A percentile compares a stretch with the other conserved stretches of the same genome.
These are phyloP conservation scores for Epizoanthus stellaris DNA, from an alignment of 92 coral and sea anemone species.

Conservation along the genomic window DNA sequence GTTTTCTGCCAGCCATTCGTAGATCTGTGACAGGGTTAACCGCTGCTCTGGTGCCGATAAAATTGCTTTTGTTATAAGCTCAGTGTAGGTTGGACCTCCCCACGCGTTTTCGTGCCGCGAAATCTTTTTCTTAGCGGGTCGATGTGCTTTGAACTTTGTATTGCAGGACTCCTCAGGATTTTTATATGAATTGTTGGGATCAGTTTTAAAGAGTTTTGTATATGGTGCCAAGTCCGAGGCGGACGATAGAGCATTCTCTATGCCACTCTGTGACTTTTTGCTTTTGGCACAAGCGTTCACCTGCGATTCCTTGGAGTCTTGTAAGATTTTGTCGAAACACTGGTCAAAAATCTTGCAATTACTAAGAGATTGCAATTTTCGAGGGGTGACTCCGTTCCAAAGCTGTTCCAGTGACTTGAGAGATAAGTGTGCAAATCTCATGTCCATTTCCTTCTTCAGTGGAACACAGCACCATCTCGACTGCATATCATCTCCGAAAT, in stretches of 20 bases:
- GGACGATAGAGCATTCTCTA: not conserved
- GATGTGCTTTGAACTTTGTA: slow-evolving; percentile 19
- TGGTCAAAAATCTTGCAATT: slow-evolving; percentile 35
- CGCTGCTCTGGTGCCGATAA: slow-evolving; percentile 43
- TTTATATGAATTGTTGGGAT: not conserved
- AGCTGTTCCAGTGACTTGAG: slow-evolving; percentile 12
- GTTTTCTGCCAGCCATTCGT: slow-evolving; percentile 47
- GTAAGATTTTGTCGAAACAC: slow-evolving; percentile 32
- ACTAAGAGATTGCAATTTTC: slow-evolving; percentile 10
- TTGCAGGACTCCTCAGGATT: slow-evolving; percentile 23
- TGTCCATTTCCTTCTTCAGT: slow-evolving; percentile 19
- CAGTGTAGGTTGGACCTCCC: slow-evolving; percentile 47
- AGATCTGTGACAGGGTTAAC: slow-evolving; percentile 37
- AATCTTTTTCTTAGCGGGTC: slow-evolving; percentile 14
- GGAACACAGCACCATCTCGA: slow-evolving; percentile 22
- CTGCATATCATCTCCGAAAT: slow-evolving; percentile 15
- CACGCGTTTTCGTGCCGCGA: slow-evolving; percentile 45
- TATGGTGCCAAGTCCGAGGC: not conserved
- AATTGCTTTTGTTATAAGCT: slow-evolving; percentile 37
- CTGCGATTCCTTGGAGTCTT: slow-evolving; percentile 5
- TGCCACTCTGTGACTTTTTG: not conserved
- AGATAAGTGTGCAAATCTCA: slow-evolving; percentile 7
- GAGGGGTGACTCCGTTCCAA: not conserved
- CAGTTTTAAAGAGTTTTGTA: not conserved
- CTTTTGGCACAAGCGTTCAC: not conserved